Evolutionary conservation across 2,113 vertebrate genomes (phyloP).

Genomic region (Numida meleagris): DNA sequence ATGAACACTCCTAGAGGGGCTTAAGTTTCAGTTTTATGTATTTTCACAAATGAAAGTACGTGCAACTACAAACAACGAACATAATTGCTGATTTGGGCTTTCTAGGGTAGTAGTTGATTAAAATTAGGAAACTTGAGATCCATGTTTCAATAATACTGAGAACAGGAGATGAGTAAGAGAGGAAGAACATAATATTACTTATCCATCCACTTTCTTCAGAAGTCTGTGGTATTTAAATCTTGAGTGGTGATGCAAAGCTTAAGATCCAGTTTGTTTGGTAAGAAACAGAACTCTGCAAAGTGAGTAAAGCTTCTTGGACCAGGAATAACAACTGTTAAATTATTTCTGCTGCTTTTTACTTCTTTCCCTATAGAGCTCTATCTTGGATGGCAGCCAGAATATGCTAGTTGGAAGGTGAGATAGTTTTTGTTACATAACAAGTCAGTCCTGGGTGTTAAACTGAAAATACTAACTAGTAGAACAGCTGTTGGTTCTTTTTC

Average conservation of each 20-base stretch:
- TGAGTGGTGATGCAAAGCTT: background rate
- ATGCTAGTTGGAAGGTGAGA: slow-evolving; percentile 33
- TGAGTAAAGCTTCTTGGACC: background rate
- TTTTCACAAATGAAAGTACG: background rate
- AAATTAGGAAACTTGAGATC: background rate
- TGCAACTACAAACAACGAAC: background rate
- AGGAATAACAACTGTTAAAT: slow-evolving; percentile 20
- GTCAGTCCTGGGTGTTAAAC: background rate
- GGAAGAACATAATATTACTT: background rate
- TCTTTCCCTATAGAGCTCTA: background rate
- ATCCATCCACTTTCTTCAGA: background rate
- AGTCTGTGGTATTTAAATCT: background rate
- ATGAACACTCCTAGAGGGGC: background rate
- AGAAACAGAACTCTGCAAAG: background rate
- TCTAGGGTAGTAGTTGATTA: background rate
- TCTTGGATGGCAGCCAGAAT: background rate
- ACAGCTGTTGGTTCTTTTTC: background rate
- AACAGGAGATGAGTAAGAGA: background rate
- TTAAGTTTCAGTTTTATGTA: background rate
- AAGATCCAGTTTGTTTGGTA: background rate
- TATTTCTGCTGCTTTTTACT: slow-evolving; percentile 15
- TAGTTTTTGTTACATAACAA: background rate
- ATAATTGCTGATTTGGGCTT: background rate
- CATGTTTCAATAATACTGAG: background rate
- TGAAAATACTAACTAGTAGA: background rate